These are phyloP conservation scores for Diloba caeruleocephala DNA, from an alignment of 2,888 invertebrate genomes.

Conservation along the genomic window DNA sequence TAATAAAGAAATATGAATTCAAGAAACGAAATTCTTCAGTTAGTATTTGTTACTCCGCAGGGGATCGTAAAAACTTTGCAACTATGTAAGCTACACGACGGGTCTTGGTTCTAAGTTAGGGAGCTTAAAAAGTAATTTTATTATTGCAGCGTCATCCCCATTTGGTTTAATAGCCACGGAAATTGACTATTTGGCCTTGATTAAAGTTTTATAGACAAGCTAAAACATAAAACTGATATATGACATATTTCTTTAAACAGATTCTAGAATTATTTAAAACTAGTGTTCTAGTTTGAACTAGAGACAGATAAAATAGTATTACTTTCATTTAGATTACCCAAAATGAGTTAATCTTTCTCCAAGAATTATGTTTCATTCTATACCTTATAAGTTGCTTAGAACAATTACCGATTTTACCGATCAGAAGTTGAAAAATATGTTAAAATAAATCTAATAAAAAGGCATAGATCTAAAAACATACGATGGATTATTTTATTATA, in stretches of 20 bases:
- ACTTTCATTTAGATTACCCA: too few species aligned
- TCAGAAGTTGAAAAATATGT: too few species aligned
- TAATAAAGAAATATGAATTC: background rate
- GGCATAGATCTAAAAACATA: too few species aligned
- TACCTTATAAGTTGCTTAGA: too few species aligned
- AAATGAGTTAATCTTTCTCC: too few species aligned
- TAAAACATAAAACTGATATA: conserved; percentile 10
- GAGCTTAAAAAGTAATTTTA: conserved; percentile 24
- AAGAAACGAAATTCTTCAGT: conserved; percentile 36
- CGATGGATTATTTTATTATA: too few species aligned
- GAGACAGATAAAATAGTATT: too few species aligned
- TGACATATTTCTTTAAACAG: background rate
- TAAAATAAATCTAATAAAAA: too few species aligned
- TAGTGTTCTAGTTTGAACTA: too few species aligned
- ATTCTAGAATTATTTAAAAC: too few species aligned
- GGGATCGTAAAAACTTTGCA: conserved; percentile 41
- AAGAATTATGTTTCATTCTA: too few species aligned
- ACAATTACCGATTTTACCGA: too few species aligned
- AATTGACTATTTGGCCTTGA: conserved; percentile 27
- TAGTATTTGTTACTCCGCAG: conserved; percentile 35
- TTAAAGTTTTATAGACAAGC: background rate
- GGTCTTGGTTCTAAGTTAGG: conserved; percentile 23
- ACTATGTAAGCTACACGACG: conserved; percentile 35
- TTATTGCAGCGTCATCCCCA: conserved; percentile 22
- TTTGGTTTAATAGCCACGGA: conserved; percentile 13